phyloP scores from a whole-genome alignment of 2,888 invertebrate genomes.

The Dryococelus australis region DNA sequence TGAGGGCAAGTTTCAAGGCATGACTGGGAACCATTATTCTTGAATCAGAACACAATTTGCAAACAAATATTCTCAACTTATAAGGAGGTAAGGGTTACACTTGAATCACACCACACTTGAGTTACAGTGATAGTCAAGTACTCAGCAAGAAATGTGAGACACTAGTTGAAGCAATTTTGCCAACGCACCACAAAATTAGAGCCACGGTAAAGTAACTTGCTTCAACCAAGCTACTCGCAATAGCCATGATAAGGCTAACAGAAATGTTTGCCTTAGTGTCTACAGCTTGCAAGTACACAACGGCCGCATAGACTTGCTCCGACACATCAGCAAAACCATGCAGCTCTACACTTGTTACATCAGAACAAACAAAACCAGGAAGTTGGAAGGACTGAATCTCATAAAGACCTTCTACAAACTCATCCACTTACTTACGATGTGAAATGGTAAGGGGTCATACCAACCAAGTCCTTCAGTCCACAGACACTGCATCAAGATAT shows the following conservation, averaged over 20 bases:
- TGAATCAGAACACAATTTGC: no score
- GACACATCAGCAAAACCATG: background rate
- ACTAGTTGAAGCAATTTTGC: background rate
- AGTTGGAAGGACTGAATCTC: background rate
- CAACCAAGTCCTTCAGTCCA: background rate
- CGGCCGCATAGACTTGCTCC: background rate
- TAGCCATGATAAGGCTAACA: background rate
- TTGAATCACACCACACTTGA: background rate
- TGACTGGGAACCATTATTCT: no score
- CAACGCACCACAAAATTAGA: background rate
- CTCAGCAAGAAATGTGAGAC: background rate
- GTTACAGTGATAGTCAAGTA: background rate
- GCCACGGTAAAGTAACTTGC: background rate
- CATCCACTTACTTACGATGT: background rate
- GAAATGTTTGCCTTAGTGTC: background rate
- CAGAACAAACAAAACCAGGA: background rate
- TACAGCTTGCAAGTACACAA: background rate
- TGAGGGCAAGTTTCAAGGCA: no score
- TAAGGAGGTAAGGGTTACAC: background rate
- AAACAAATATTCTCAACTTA: no score
- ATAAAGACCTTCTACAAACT: background rate
- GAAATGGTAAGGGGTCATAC: background rate
- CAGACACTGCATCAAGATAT: background rate
- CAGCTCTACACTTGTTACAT: background rate
- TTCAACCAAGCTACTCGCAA: background rate